A percentile compares a stretch with the other conserved stretches of the same genome.
Conservation (phyloP, 2,888 invertebrate genomes). For the Anorthoa munda region DNA sequence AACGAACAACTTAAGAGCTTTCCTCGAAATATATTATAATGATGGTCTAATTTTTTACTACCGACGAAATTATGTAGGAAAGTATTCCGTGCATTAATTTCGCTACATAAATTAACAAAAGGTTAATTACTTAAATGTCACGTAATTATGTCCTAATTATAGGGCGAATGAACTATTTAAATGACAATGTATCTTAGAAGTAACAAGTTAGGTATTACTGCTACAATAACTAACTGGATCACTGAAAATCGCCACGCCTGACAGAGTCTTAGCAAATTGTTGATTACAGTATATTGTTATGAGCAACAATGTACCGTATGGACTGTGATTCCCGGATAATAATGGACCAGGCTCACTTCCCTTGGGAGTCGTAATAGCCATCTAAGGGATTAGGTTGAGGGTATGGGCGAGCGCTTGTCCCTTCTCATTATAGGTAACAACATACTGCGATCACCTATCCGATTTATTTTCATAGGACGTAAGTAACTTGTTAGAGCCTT, state of each 20-base stretch:
- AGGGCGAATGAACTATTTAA: slow-evolving; percentile 8
- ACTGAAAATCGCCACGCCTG: slow-evolving; percentile 9
- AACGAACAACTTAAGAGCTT: slow-evolving; percentile 33
- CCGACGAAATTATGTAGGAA: slow-evolving; percentile 36
- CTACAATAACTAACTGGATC: too few relatives aligned
- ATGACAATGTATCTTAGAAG: slow-evolving; percentile 7
- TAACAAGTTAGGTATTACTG: slow-evolving; percentile 3
- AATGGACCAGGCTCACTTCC: slow-evolving; percentile 18
- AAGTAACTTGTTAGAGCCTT: slow-evolving; percentile 7
- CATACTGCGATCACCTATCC: slow-evolving; percentile 7
- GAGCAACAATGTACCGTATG: slow-evolving; percentile 5
- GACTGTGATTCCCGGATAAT: slow-evolving; percentile 18
- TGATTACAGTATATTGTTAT: slow-evolving; percentile 10
- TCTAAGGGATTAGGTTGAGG: slow-evolving; percentile 39
- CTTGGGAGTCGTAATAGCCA: slow-evolving; percentile 29
- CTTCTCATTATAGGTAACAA: slow-evolving; percentile 33
- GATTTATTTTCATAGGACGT: slow-evolving; percentile 21
- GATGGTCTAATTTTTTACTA: slow-evolving; percentile 35
- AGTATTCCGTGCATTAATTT: slow-evolving; percentile 39
- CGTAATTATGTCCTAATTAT: slow-evolving; percentile 33
- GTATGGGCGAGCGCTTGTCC: slow-evolving; percentile 35
- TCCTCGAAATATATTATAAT: slow-evolving; percentile 40
- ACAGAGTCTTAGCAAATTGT: slow-evolving; percentile 4
- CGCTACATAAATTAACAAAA: slow-evolving; percentile 42
- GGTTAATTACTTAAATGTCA: slow-evolving; percentile 46